phyloP scores from a whole-genome alignment of 1,140 invertebrate species.

The Cotesia glomerata region DNA sequence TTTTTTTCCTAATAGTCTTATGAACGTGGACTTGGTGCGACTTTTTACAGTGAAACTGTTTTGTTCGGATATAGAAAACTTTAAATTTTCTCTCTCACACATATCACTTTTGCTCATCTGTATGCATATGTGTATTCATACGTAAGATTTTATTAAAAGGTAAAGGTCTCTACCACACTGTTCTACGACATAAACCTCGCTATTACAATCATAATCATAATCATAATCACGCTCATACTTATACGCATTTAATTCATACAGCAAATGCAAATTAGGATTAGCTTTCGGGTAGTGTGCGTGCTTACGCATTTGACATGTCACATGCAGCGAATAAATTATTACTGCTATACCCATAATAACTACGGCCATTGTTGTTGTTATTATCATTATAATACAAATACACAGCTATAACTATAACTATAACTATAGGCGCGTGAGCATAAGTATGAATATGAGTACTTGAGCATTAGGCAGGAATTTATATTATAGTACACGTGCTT shows the following conservation, averaged over 20 bases:
- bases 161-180: no score
- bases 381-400: background rate
- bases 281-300: slow-evolving; percentile 18
- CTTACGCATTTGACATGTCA: slow-evolving; percentile 30
- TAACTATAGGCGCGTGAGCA: background rate
- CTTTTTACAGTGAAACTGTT: no score
- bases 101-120: no score
- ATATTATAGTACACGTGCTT: slow-evolving; percentile 7
- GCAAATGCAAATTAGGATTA: slow-evolving; percentile 30
- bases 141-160: background rate
- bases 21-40: no score
- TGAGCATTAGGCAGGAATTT: background rate
- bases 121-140: background rate
- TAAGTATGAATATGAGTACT: no score
- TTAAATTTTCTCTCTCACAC: no score
- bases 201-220: no score
- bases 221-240: no score
- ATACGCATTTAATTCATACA: background rate
- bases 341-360: slow-evolving; percentile 9
- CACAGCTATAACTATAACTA: background rate
- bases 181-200: no score
- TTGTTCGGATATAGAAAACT: no score
- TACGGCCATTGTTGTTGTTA: background rate
- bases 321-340: slow-evolving; percentile 31
- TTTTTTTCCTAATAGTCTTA: no score